Conservation (phyloP, 2,888 invertebrate species). For the Diaperis boleti region DNA sequence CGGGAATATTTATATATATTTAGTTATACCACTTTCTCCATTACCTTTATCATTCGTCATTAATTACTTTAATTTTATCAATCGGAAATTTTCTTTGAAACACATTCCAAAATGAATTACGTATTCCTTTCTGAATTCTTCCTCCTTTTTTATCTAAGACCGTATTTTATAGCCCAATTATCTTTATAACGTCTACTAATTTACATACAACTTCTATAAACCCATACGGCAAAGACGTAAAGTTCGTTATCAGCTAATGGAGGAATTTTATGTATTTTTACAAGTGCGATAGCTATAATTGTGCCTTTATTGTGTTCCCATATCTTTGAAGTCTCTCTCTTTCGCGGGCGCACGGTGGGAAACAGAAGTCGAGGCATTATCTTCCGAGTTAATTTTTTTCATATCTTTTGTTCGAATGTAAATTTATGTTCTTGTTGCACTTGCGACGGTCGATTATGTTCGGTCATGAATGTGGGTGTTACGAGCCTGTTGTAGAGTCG, state of each 20-base stretch:
- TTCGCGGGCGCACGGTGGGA: background rate
- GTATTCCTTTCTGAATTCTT: too few relatives aligned
- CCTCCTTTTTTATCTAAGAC: background rate
- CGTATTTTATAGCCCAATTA: constrained; percentile 35
- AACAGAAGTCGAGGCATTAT: constrained; percentile 15
- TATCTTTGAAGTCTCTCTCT: background rate
- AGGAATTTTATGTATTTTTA: constrained; percentile 22
- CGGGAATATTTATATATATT: too few relatives aligned
- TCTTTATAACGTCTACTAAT: constrained; percentile 30
- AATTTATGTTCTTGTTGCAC: constrained; percentile 23
- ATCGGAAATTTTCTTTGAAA: too few relatives aligned
- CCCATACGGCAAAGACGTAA: background rate
- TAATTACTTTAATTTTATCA: too few relatives aligned
- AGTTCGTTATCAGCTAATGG: constrained; percentile 2
- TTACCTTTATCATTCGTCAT: too few relatives aligned
- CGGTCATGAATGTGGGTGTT: constrained; percentile 32
- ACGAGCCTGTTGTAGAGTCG: constrained; percentile 21
- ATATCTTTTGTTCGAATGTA: constrained; percentile 19
- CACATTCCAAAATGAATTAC: too few relatives aligned
- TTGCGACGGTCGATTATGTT: constrained; percentile 32
- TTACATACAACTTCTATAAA: constrained; percentile 30
- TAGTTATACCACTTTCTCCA: too few relatives aligned
- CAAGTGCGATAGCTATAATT: constrained; percentile 14
- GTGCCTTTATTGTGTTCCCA: constrained; percentile 18
- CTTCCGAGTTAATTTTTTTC: constrained; percentile 1